These are phyloP conservation scores for Drosophila setosimentum DNA, from an alignment of 2,888 invertebrate genomes.

Conservation along the genomic window DNA sequence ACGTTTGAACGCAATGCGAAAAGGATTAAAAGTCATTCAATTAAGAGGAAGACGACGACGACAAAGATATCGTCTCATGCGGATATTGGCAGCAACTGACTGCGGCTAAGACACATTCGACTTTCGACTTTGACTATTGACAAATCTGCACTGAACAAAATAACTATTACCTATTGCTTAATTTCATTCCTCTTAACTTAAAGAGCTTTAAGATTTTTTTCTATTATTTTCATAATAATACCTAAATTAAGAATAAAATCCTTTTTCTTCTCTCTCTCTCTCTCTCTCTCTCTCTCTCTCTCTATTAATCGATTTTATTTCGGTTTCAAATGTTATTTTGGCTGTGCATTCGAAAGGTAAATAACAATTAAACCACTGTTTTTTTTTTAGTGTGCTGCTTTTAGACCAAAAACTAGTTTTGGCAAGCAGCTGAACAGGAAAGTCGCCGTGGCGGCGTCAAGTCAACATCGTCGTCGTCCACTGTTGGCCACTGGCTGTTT, in stretches of 20 bases:
- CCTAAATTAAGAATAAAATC: background rate
- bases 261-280: background rate
- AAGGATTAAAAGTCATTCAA: slow-evolving; percentile 82
- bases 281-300: background rate
- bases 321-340: background rate
- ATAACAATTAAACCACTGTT: background rate
- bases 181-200: background rate
- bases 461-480: slow-evolving; percentile 21
- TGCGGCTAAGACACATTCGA: slow-evolving; percentile 14
- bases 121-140: slow-evolving; percentile 35
- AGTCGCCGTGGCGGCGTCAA: slow-evolving; percentile 43
- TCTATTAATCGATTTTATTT: background rate
- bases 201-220: background rate
- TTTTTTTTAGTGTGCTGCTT: slow-evolving; percentile 34
- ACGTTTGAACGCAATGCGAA: slow-evolving; percentile 80
- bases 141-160: slow-evolving; percentile 22
- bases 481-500: slow-evolving; percentile 68
- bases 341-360: background rate
- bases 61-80: slow-evolving; percentile 44
- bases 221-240: no score
- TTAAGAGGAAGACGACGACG: slow-evolving; percentile 60
- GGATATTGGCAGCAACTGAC: slow-evolving; percentile 40
- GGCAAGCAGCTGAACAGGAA: slow-evolving; percentile 55
- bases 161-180: background rate
- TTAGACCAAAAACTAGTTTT: slow-evolving; percentile 72